A percentile compares a stretch with the other conserved stretches of the same genome.
Evolutionary conservation across 2,113 vertebrate genomes (phyloP).

Genomic region (Polypterus bichir): DNA sequence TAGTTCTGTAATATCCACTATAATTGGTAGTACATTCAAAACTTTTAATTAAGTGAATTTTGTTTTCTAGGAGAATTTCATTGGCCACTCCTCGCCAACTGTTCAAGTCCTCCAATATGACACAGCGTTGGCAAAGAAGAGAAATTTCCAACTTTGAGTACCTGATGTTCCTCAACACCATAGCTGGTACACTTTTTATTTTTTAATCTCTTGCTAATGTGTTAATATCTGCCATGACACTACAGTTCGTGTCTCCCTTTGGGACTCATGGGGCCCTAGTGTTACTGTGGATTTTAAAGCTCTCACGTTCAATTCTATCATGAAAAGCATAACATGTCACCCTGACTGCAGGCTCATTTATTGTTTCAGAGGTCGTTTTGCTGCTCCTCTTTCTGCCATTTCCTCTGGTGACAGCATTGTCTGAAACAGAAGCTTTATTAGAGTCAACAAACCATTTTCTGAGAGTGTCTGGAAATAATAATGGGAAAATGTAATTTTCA

Average conservation of each 20-base stretch:
- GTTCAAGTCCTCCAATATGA: conserved; percentile 98
- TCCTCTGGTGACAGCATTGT: conserved; percentile 61
- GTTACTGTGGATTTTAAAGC: conserved; percentile 33
- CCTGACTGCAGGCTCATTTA: conserved; percentile 31
- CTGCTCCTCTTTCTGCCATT: conserved; percentile 44
- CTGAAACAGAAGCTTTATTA: conserved; percentile 56
- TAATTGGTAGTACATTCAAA: conserved; percentile 9
- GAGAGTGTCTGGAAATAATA: conserved; percentile 64
- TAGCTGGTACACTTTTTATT: conserved; percentile 66
- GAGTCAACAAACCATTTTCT: conserved; percentile 62
- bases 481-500: conserved; percentile 60
- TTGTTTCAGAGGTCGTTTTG: conserved; percentile 38
- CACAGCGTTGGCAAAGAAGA: conserved; percentile 93
- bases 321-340: conserved; percentile 31
- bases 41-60: conserved; percentile 21
- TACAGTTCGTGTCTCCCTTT: conserved; percentile 31
- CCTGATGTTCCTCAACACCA: conserved; percentile 97
- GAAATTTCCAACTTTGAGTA: conserved; percentile 98
- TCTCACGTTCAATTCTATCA: conserved; percentile 36
- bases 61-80: conserved; percentile 74
- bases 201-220: conserved; percentile 29
- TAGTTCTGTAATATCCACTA: no score
- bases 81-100: conserved; percentile 88
- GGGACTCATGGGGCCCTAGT: conserved; percentile 29
- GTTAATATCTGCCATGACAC: conserved; percentile 40